Percentiles rank a stretch among this genome's conserved stretches.
phyloP scores from a whole-genome alignment of 2,113 vertebrate genomes.

The Argyrosomus japonicus region DNA sequence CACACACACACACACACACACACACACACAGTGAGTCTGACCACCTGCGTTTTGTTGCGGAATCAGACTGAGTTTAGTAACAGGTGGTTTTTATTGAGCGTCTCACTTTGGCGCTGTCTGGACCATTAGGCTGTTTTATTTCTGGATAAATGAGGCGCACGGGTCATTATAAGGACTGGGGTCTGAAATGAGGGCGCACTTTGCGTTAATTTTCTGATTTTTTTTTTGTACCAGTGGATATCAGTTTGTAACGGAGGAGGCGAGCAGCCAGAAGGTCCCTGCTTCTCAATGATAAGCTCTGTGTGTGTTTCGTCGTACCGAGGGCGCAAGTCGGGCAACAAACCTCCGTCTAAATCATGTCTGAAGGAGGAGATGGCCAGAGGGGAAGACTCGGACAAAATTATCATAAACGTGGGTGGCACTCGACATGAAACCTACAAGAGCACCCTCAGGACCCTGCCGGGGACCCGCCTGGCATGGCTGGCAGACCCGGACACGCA shows the following conservation, averaged over 20 bases:
- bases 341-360: constrained; percentile 99
- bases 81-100: constrained; percentile 77
- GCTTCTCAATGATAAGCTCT: constrained; percentile 94
- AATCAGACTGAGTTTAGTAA: constrained; percentile 54
- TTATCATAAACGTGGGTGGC: constrained; percentile 96
- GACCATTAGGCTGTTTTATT: background rate
- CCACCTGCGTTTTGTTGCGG: background rate
- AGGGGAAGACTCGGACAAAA: constrained; percentile 96
- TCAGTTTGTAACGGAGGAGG: constrained; percentile 24
- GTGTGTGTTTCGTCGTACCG: constrained; percentile 99
- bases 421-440: constrained; percentile 98
- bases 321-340: constrained; percentile 98
- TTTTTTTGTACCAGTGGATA: constrained; percentile 1
- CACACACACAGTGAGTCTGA: background rate
- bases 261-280: constrained; percentile 48
- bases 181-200: constrained; percentile 53
- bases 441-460: constrained; percentile 94
- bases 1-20: background rate
- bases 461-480: constrained; percentile 95
- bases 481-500: constrained; percentile 90
- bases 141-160: constrained; percentile 33
- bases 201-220: constrained; percentile 33
- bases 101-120: constrained; percentile 21
- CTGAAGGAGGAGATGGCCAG: constrained; percentile 97
- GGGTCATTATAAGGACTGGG: background rate